phyloP scores from a whole-genome alignment of 2,113 vertebrate genomes.

The Sigmodon hispidus region DNA sequence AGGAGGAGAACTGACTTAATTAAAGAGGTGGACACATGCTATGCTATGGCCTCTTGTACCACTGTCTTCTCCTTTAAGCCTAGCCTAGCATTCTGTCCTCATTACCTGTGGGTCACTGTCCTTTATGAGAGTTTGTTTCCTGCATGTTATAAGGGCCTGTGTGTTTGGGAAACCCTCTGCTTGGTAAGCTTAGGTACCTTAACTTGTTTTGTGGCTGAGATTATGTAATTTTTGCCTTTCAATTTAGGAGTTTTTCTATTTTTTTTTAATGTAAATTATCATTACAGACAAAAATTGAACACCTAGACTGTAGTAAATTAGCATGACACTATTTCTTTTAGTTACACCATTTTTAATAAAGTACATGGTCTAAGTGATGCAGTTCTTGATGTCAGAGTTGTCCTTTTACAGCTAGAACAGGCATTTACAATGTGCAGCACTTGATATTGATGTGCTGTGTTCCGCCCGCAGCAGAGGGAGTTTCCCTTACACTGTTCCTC shows the following conservation, averaged over 20 bases:
- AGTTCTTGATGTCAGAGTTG: not conserved
- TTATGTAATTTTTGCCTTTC: conserved; percentile 22
- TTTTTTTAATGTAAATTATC: not conserved
- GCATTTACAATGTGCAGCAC: not conserved
- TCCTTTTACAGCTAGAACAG: not conserved
- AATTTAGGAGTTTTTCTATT: not conserved
- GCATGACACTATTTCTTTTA: not conserved
- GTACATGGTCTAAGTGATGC: not conserved
- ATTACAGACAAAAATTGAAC: not conserved
- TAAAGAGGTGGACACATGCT: not conserved
- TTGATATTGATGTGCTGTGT: not conserved
- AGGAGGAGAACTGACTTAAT: conserved; percentile 4
- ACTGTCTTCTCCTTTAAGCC: not conserved
- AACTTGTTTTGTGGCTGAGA: conserved; percentile 20
- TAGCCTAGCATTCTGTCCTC: not conserved
- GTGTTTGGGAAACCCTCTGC: not conserved
- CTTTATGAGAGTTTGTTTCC: not conserved
- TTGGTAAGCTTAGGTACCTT: not conserved
- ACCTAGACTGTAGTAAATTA: not conserved
- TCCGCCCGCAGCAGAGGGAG: not conserved
- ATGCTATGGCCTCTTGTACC: not conserved
- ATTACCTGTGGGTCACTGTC: not conserved
- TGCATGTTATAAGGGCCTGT: not conserved
- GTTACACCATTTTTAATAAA: conserved; percentile 41
- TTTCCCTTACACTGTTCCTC: not conserved